Base-by-base conservation (phyloP, 2,797 vertebrate genomes). In the Melanotaenia maccullochi region DNA sequence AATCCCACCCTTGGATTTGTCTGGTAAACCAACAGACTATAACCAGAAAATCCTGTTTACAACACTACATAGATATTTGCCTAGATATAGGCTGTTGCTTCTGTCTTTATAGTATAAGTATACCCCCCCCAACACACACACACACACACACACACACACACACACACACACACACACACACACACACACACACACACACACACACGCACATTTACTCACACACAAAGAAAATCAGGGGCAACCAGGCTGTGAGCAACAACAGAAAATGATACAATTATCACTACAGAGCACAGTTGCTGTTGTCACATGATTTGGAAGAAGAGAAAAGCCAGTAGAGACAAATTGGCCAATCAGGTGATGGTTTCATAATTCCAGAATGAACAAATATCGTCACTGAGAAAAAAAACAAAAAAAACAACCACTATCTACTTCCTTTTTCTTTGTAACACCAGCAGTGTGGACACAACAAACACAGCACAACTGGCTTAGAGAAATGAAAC, bases 361-460 rank as follows among this genome's bases (percentile, higher is more conserved):
- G 70, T 90, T 93, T 93, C 87, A 83, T 89, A 90, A 91, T 86
- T 80, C 73, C 63, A 85, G 71, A 86, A 84, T 90, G 77, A 87
- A 72, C 76, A 85, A 81, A 89, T 89, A 60, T 55, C 57, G 42
- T 75, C 75, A 83, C 71, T 52, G 79, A 84, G 78, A 64, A 36
- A 63, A 59, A 65, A 55, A 69, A 60, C 65, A 55, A 60, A 62
- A 57, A 59, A 68, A 40, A 32, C 59, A 63, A 30, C 14, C 11
- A 28, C 4, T 5, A n/a, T 28, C 22, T 35, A 89, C 73, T 94
- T 94, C 92, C 86, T 52, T 78, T 87, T 93, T 94, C 86, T 68
- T 42, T 30, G 69, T 71, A 70, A 85, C 33, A 35, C 14, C 51
- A 24, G 9, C 38, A 63, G 12, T 60, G 56, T 38, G 33, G 30